Conservation (phyloP, 1,140 invertebrate genomes). For the Watersipora subatra region DNA sequence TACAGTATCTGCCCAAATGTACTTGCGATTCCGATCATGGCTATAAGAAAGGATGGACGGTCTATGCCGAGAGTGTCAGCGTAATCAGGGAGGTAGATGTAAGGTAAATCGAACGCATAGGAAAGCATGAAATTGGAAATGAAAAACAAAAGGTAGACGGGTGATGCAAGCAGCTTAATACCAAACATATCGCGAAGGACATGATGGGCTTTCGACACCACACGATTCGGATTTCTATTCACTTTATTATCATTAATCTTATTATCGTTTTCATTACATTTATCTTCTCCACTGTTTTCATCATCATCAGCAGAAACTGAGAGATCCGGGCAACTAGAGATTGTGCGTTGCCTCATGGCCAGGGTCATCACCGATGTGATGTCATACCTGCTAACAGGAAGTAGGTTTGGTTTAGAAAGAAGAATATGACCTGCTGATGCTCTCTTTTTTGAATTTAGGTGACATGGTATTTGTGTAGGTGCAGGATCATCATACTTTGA, state of each 20-base stretch:
- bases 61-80: slow-evolving; percentile 20
- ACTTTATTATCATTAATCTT: neutral
- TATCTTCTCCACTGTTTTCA: neutral
- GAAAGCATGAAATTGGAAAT: slow-evolving; percentile 30
- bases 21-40: slow-evolving; percentile 65
- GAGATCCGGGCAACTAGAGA: slow-evolving; percentile 1
- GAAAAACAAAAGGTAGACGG: slow-evolving; percentile 21
- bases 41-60: slow-evolving; percentile 71
- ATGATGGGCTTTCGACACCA: neutral
- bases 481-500: slow-evolving; percentile 5
- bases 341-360: neutral
- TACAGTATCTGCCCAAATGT: slow-evolving; percentile 59
- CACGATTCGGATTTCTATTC: neutral
- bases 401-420: neutral
- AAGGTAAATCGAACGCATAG: slow-evolving; percentile 32
- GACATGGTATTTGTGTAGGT: neutral
- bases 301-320: too few species aligned
- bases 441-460: neutral
- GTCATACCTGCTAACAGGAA: slow-evolving; percentile 5
- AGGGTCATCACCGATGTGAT: slow-evolving; percentile 8
- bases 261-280: neutral
- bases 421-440: neutral
- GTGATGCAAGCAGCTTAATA: slow-evolving; percentile 14
- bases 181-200: slow-evolving; percentile 16
- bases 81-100: slow-evolving; percentile 28